These are phyloP conservation scores for Pteropus alecto DNA, from an alignment of 2,113 vertebrate species.

Conservation along the genomic window DNA sequence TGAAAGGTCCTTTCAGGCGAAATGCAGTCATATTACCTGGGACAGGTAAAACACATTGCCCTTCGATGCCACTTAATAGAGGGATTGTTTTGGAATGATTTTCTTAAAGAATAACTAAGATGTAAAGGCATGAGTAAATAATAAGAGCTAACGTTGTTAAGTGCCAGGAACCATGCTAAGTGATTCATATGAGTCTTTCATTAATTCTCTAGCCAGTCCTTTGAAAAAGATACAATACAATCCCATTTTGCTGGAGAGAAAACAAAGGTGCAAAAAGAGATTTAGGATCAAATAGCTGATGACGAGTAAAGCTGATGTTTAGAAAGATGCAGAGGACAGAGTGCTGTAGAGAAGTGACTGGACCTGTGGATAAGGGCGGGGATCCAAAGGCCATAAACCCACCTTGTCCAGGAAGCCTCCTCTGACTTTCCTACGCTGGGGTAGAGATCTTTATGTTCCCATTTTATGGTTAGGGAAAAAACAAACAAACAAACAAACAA, in stretches of 20 bases:
- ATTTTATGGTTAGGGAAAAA: background rate
- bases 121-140: conserved; percentile 40
- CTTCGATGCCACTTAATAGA: conserved; percentile 24
- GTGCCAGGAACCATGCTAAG: background rate
- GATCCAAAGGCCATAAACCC: background rate
- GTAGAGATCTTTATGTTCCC: background rate
- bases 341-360: background rate
- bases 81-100: conserved; percentile 38
- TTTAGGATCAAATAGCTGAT: background rate
- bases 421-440: background rate
- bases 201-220: background rate
- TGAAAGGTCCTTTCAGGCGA: background rate
- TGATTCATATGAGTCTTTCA: background rate
- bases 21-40: background rate
- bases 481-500: too few relatives aligned
- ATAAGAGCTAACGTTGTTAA: conserved; percentile 26
- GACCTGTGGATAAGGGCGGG: background rate
- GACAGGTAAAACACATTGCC: background rate
- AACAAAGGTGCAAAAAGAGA: background rate
- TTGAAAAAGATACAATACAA: background rate
- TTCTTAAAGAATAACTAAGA: conserved; percentile 35
- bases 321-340: background rate
- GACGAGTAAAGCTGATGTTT: background rate
- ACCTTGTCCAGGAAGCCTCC: background rate
- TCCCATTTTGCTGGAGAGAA: conserved; percentile 32